Percentiles rank a stretch among this genome's conserved stretches.
These are phyloP conservation scores for Donacobius atricapilla DNA, from an alignment of 2,113 vertebrate genomes.

Conservation along the genomic window DNA sequence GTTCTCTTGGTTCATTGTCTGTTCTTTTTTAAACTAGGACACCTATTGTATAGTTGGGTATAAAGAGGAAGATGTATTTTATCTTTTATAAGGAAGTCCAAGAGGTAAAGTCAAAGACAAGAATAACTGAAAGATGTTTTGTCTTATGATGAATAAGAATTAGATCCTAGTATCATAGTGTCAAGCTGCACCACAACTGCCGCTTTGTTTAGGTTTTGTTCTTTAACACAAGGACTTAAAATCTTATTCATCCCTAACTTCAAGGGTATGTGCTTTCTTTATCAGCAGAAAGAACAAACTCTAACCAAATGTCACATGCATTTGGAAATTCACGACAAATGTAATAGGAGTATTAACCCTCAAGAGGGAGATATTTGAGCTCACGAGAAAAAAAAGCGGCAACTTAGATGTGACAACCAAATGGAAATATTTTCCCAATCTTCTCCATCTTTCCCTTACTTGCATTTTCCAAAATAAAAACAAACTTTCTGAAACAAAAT, in stretches of 20 bases:
- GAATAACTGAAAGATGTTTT: constrained; percentile 37
- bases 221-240: constrained; percentile 14
- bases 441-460: not conserved
- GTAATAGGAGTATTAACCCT: not conserved
- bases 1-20: constrained; percentile 38
- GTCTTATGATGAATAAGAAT: constrained; percentile 54
- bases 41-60: constrained; percentile 16
- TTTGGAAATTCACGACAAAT: constrained; percentile 42
- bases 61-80: constrained; percentile 34
- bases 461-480: not conserved
- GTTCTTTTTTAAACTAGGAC: constrained; percentile 58
- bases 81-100: constrained; percentile 55
- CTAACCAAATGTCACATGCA: not conserved
- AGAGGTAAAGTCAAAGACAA: constrained; percentile 46
- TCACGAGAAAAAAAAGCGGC: not conserved
- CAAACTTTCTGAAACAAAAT: not conserved
- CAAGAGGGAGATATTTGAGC: not conserved
- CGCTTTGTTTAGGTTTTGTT: constrained; percentile 48
- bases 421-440: not conserved
- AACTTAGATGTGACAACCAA: not conserved
- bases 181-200: constrained; percentile 2
- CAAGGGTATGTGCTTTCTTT: constrained; percentile 47
- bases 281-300: constrained; percentile 36
- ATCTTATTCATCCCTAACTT: constrained; percentile 50
- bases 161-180: constrained; percentile 9